phyloP scores from a whole-genome alignment of 2,888 invertebrate species.

The Volucella inflata region DNA sequence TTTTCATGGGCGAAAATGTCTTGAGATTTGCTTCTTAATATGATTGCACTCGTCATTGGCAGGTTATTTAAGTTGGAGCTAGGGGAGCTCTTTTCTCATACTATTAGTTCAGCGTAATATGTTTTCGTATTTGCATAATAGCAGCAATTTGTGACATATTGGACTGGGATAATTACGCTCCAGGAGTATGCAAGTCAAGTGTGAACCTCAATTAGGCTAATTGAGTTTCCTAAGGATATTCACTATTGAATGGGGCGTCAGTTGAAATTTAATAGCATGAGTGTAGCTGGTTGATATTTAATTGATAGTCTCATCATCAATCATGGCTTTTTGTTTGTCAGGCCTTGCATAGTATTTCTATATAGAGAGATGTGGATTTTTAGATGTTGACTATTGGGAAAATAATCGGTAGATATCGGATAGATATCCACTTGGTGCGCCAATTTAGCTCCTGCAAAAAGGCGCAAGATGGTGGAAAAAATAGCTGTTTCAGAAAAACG shows the following conservation, averaged over 20 bases:
- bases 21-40: constrained; percentile 60
- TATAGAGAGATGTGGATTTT: too few species aligned
- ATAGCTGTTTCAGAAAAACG: too few species aligned
- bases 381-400: too few species aligned
- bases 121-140: constrained; percentile 37
- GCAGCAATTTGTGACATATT: constrained; percentile 10
- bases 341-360: too few species aligned
- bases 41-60: constrained; percentile 50
- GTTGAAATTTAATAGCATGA: neutral
- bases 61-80: neutral
- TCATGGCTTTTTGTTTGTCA: too few species aligned
- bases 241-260: neutral
- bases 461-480: too few species aligned
- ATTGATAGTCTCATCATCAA: constrained; percentile 8
- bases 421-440: too few species aligned
- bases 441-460: too few species aligned
- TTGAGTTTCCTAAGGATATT: constrained; percentile 3
- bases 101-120: neutral
- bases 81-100: neutral
- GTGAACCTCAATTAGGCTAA: constrained; percentile 49
- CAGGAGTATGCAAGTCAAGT: neutral
- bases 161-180: constrained; percentile 25
- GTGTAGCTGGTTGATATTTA: neutral
- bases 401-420: too few species aligned
- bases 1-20: constrained; percentile 53